Evolutionary conservation across 2,797 vertebrate species (phyloP).

Genomic region (Erpetoichthys calabaricus): DNA sequence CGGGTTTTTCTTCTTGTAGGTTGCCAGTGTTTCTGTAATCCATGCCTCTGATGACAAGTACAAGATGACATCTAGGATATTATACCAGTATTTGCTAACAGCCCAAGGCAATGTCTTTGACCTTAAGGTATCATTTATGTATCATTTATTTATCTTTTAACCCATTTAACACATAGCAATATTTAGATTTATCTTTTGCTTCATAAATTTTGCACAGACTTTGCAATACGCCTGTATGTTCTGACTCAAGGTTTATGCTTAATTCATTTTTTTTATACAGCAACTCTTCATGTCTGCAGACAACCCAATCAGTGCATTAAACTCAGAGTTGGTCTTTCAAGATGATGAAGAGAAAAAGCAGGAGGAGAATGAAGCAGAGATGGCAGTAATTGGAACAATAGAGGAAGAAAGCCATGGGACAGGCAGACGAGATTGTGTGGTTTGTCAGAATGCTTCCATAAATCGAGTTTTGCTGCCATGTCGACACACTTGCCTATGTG

Average conservation of each 20-base stretch:
- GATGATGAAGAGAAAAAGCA: constrained; percentile 6
- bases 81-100: constrained; percentile 82
- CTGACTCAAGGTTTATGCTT: constrained; percentile 1
- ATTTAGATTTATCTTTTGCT: not conserved
- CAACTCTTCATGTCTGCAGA: constrained; percentile 91
- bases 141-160: constrained; percentile 11
- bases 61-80: constrained; percentile 62
- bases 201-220: not conserved
- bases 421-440: constrained; percentile 70
- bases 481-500: constrained; percentile 75
- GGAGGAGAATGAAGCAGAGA: constrained; percentile 26
- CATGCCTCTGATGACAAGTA: constrained; percentile 81
- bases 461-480: constrained; percentile 87
- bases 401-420: constrained; percentile 34
- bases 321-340: constrained; percentile 6
- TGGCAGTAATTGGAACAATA: constrained; percentile 37
- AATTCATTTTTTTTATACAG: constrained; percentile 46
- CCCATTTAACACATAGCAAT: constrained; percentile 7
- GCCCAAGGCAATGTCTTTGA: constrained; percentile 76
- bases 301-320: constrained; percentile 9
- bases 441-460: constrained; percentile 77
- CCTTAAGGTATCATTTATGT: constrained; percentile 72
- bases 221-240: not conserved
- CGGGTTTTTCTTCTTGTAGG: constrained; percentile 36
- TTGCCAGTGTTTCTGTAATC: constrained; percentile 70